Conservation (phyloP, 2,888 invertebrate genomes). For the Empis livida region DNA sequence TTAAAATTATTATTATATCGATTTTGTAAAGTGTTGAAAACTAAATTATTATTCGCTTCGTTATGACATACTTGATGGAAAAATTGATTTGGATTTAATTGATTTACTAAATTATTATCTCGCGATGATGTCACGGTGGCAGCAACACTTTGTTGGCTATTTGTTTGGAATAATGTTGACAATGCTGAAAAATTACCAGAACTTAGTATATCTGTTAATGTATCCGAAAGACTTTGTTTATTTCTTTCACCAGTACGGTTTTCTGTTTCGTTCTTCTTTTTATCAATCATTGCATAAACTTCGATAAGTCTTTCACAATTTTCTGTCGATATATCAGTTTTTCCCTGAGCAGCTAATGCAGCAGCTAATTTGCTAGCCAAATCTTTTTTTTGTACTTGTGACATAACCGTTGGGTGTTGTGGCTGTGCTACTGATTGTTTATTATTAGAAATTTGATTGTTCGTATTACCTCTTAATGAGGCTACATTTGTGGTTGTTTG, state of each 20-base stretch:
- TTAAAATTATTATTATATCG: background rate
- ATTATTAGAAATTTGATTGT: background rate
- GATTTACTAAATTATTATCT: background rate
- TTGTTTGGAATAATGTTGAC: background rate
- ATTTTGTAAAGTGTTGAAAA: background rate
- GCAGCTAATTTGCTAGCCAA: constrained; percentile 60
- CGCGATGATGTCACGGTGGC: background rate
- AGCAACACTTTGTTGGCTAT: background rate
- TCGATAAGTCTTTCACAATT: constrained; percentile 68
- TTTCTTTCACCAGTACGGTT: background rate
- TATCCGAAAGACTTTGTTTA: constrained; percentile 18
- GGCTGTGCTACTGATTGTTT: background rate
- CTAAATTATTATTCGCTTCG: background rate
- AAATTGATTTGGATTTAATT: background rate
- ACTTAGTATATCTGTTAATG: constrained; percentile 17
- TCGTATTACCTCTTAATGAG: background rate
- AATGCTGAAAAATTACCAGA: constrained; percentile 2
- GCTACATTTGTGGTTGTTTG: background rate
- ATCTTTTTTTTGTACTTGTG: constrained; percentile 34
- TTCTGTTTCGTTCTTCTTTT: constrained; percentile 20
- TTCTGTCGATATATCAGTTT: constrained; percentile 64
- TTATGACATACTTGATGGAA: background rate
- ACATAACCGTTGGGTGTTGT: constrained; percentile 21
- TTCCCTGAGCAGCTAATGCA: constrained; percentile 67
- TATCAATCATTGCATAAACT: constrained; percentile 40